Percentiles rank a stretch among this genome's conserved stretches.
These are phyloP conservation scores for Xanthia icteritia DNA, from an alignment of 2,888 invertebrate species.

Conservation along the genomic window DNA sequence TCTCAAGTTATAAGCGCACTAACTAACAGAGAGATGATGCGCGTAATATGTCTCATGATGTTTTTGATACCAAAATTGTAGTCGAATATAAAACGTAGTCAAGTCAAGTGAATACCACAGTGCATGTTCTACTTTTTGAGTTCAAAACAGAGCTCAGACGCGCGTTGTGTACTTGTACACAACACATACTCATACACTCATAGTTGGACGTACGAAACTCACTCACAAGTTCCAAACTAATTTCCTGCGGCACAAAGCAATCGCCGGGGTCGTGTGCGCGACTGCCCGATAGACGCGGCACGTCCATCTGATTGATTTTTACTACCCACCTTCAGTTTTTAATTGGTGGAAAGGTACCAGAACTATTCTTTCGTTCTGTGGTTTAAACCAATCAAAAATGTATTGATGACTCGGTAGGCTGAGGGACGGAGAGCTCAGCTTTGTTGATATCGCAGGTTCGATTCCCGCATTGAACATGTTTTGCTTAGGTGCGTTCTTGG, in stretches of 20 bases:
- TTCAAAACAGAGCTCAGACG: background rate
- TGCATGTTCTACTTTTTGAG: background rate
- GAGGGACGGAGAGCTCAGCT: background rate
- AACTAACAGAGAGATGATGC: background rate
- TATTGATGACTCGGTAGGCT: background rate
- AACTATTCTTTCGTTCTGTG: constrained; percentile 18
- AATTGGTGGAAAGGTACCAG: constrained; percentile 46
- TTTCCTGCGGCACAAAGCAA: constrained; percentile 88
- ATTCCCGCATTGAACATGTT: background rate
- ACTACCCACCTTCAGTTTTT: constrained; percentile 54
- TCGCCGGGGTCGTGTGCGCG: constrained; percentile 77
- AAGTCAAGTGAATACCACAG: background rate
- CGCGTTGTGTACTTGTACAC: background rate
- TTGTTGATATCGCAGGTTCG: background rate
- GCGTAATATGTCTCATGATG: background rate
- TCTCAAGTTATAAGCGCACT: background rate
- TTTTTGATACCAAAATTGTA: background rate
- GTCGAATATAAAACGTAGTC: background rate
- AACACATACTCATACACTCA: constrained; percentile 19
- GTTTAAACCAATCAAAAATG: constrained; percentile 36
- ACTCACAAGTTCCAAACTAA: constrained; percentile 84
- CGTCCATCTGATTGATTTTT: constrained; percentile 79
- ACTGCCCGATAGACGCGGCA: constrained; percentile 72
- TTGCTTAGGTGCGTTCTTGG: background rate
- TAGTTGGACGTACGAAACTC: constrained; percentile 68